phyloP scores from a whole-genome alignment of 1,140 invertebrate species.

The Drosophila eugracilis region DNA sequence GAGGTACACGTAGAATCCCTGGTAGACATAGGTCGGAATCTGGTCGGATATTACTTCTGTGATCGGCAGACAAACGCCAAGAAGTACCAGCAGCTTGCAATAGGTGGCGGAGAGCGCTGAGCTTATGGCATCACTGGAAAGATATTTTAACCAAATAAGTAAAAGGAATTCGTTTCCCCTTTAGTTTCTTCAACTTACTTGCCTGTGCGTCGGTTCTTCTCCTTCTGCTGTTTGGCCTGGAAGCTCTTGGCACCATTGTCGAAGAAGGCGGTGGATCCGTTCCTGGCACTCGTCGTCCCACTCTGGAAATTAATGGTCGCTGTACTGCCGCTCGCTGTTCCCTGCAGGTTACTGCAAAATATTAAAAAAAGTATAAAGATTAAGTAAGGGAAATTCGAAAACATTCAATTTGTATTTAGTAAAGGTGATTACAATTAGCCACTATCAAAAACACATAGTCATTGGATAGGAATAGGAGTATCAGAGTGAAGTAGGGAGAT shows the following conservation, averaged over 20 bases:
- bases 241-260: constrained; percentile 70
- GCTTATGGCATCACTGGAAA: constrained; percentile 85
- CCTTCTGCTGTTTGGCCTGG: constrained; percentile 72
- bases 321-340: constrained; percentile 74
- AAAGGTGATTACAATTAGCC: neutral
- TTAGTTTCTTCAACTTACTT: constrained; percentile 71
- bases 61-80: constrained; percentile 89
- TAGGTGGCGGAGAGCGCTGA: constrained; percentile 89
- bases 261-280: constrained; percentile 60
- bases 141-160: neutral
- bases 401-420: no score
- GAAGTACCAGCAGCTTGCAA: constrained; percentile 90
- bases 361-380: neutral
- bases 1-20: constrained; percentile 93
- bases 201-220: constrained; percentile 82
- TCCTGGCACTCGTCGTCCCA: constrained; percentile 56
- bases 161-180: neutral
- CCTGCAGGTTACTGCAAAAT: constrained; percentile 56
- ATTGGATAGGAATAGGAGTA: neutral
- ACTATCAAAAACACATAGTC: no score
- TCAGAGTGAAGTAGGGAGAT: no score
- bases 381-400: neutral
- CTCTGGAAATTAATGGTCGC: constrained; percentile 75
- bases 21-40: constrained; percentile 87
- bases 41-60: constrained; percentile 88